These are phyloP conservation scores for Casuarius casuarius DNA, from an alignment of 2,113 vertebrate species.

Conservation along the genomic window DNA sequence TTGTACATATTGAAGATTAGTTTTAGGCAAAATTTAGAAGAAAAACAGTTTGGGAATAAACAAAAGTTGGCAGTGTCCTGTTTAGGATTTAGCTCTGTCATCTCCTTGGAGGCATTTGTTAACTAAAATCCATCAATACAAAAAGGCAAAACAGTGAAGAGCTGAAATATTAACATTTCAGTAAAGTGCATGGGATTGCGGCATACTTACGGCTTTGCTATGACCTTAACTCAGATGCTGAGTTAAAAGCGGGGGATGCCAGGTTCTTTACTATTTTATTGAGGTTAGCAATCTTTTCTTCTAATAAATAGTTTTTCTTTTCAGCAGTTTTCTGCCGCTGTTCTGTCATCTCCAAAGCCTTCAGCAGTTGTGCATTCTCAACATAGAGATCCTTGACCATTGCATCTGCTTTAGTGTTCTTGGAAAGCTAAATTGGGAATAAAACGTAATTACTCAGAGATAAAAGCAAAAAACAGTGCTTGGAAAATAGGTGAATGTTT, in stretches of 20 bases:
- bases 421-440: slow-evolving; percentile 79
- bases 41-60: not conserved
- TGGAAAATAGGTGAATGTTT: fast-evolving
- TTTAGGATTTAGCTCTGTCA: slow-evolving; percentile 1
- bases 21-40: slow-evolving; percentile 34
- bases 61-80: slow-evolving; percentile 9
- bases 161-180: slow-evolving; percentile 51
- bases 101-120: not conserved
- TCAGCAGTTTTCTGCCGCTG: slow-evolving; percentile 87
- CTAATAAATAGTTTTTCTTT: slow-evolving; percentile 92
- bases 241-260: slow-evolving; percentile 76
- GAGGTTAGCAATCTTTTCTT: slow-evolving; percentile 93
- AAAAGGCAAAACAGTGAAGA: slow-evolving; percentile 53
- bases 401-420: slow-evolving; percentile 86
- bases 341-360: slow-evolving; percentile 88
- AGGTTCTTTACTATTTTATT: slow-evolving; percentile 90
- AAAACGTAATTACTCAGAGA: not conserved
- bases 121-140: not conserved
- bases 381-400: slow-evolving; percentile 92
- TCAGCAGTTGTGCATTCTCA: slow-evolving; percentile 90
- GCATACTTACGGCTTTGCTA: slow-evolving; percentile 60
- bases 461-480: not conserved
- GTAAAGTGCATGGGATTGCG: slow-evolving; percentile 57
- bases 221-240: slow-evolving; percentile 72
- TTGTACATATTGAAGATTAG: not conserved